Conservation (phyloP, 2,888 invertebrate genomes). For the Cephonodes hylas region DNA sequence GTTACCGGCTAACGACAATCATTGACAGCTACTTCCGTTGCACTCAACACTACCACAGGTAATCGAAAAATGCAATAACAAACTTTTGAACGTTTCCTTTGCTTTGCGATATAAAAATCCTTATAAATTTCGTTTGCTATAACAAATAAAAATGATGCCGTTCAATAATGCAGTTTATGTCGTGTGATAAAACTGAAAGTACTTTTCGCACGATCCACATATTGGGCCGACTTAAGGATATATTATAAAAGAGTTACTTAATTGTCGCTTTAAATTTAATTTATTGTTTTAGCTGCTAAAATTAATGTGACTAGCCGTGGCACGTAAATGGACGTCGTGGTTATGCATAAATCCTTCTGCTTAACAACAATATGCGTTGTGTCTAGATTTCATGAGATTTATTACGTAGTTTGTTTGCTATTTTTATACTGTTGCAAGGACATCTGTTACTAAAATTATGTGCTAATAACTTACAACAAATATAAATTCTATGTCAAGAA, state of each 20-base stretch:
- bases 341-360: slow-evolving; percentile 29
- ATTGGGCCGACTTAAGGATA: slow-evolving; percentile 1
- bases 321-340: neutral
- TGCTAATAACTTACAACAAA: neutral
- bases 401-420: neutral
- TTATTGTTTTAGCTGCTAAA: slow-evolving; percentile 25
- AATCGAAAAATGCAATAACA: slow-evolving; percentile 17
- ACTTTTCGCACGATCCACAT: slow-evolving; percentile 15
- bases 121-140: neutral
- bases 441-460: neutral
- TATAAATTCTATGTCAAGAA: neutral
- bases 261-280: neutral
- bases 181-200: slow-evolving; percentile 12
- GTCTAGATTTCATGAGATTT: neutral
- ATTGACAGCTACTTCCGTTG: slow-evolving; percentile 36
- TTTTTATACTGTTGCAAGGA: neutral
- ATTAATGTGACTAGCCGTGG: slow-evolving; percentile 25
- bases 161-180: neutral
- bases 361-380: slow-evolving; percentile 16
- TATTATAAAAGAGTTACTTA: neutral
- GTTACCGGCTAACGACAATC: slow-evolving; percentile 38
- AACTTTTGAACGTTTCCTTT: slow-evolving; percentile 43
- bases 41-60: neutral
- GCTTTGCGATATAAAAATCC: slow-evolving; percentile 26
- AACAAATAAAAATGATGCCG: neutral